Percentiles rank a stretch among this genome's conserved stretches.
phyloP scores from a whole-genome alignment of 2,797 vertebrate genomes.

The Pogonophryne albipinna region DNA sequence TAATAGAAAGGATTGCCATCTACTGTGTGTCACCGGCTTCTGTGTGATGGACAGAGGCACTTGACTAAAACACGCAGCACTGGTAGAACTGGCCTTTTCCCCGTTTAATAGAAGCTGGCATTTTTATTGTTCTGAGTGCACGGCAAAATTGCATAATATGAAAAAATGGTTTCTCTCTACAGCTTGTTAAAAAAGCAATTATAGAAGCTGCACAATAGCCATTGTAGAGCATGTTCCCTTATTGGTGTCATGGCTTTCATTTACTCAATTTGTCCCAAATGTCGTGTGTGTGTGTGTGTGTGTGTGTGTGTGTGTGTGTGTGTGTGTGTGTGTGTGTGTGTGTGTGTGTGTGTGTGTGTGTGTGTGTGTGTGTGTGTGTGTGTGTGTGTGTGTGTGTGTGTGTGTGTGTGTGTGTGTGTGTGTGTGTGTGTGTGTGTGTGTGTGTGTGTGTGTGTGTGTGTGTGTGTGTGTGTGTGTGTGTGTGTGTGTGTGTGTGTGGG shows the following conservation, averaged over 20 bases:
- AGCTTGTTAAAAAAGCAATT: constrained; percentile 88
- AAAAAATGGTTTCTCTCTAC: constrained; percentile 80
- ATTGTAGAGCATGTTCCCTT: constrained; percentile 83
- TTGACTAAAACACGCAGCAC: constrained; percentile 75
- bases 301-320: no score
- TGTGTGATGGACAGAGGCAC: constrained; percentile 76
- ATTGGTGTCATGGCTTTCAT: constrained; percentile 87
- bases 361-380: no score
- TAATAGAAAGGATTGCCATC: constrained; percentile 79
- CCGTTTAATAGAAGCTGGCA: constrained; percentile 81
- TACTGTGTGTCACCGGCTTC: constrained; percentile 76
- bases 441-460: no score
- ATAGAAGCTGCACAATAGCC: constrained; percentile 82
- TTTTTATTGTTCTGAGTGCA: constrained; percentile 84
- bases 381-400: no score
- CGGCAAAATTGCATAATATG: constrained; percentile 84
- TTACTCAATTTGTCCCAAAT: constrained; percentile 86
- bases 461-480: no score
- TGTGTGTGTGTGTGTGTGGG: no score
- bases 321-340: no score
- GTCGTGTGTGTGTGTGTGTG: constrained; percentile 43
- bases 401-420: no score
- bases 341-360: no score
- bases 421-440: no score
- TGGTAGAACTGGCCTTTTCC: constrained; percentile 71